A percentile compares a stretch with the other conserved stretches of the same genome.
These are phyloP conservation scores for Hypercompe scribonia DNA, from an alignment of 2,888 invertebrate genomes.

Conservation along the genomic window DNA sequence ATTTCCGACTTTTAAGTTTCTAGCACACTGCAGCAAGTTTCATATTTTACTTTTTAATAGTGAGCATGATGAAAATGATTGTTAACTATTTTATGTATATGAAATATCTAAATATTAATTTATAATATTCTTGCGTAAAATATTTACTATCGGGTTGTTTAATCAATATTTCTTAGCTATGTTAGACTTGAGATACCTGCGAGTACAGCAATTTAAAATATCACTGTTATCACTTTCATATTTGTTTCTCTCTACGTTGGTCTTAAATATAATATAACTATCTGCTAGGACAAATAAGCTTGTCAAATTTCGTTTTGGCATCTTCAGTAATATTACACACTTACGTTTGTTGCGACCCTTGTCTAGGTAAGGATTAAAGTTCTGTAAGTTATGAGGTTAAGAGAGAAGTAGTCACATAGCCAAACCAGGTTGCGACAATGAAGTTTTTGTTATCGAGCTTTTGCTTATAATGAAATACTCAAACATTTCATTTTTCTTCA, in stretches of 20 bases:
- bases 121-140: too few relatives aligned
- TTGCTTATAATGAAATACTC: not conserved
- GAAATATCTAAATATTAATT: too few relatives aligned
- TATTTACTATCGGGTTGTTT: too few relatives aligned
- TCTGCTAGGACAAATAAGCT: not conserved
- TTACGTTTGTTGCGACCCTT: not conserved
- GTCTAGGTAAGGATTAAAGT: not conserved
- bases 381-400: not conserved
- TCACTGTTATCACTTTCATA: not conserved
- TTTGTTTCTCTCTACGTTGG: not conserved
- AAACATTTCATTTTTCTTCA: conserved; percentile 2
- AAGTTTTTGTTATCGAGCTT: not conserved
- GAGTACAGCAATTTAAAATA: not conserved
- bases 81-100: too few relatives aligned
- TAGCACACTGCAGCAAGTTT: not conserved
- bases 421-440: not conserved
- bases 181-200: too few relatives aligned
- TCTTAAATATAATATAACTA: not conserved
- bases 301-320: not conserved
- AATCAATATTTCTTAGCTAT: too few relatives aligned
- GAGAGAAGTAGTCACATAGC: not conserved
- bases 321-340: not conserved
- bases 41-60: not conserved
- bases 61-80: too few relatives aligned
- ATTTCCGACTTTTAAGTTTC: too few relatives aligned